phyloP scores from a whole-genome alignment of 64 coral and sea anemone genomes.

The Catalaphyllia jardinei region DNA sequence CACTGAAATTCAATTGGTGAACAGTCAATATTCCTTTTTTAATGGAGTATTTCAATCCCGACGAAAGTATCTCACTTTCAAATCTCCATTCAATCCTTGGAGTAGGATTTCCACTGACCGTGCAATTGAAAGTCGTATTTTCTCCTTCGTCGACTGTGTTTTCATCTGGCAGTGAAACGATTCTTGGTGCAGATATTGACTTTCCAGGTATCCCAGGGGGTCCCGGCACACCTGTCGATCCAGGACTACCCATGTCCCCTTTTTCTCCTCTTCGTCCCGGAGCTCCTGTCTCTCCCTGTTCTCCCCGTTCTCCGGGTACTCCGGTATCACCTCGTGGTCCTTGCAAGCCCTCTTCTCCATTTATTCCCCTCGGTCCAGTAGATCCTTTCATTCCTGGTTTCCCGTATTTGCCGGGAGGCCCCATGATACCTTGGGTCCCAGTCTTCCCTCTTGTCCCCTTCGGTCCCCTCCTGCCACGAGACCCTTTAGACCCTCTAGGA shows the following conservation, averaged over 20 bases:
- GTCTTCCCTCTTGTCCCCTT: constrained; percentile 20
- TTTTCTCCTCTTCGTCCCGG: constrained; percentile 1
- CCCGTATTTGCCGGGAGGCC: constrained; percentile 19
- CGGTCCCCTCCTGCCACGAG: constrained; percentile 16
- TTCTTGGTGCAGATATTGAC: neutral
- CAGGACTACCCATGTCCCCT: neutral
- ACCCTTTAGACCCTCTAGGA: constrained; percentile 1
- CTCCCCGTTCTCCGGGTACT: neutral
- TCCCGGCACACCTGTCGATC: neutral
- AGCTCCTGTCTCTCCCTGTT: neutral
- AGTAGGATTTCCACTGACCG: neutral
- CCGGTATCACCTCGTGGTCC: constrained; percentile 4
- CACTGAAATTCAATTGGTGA: neutral
- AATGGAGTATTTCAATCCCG: neutral
- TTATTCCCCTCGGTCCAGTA: neutral
- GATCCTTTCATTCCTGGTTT: constrained; percentile 21
- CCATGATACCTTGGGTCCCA: constrained; percentile 6
- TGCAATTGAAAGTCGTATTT: neutral
- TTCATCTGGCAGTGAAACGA: neutral
- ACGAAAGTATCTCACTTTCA: neutral
- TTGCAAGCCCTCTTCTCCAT: neutral
- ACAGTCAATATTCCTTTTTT: neutral
- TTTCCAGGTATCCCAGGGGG: neutral
- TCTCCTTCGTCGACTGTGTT: neutral
- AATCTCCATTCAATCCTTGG: neutral